Evolutionary conservation across 2,888 invertebrate genomes (phyloP), one percentile per base, ranked within the genome.

Genomic region (Steromphala cineraria): DNA sequence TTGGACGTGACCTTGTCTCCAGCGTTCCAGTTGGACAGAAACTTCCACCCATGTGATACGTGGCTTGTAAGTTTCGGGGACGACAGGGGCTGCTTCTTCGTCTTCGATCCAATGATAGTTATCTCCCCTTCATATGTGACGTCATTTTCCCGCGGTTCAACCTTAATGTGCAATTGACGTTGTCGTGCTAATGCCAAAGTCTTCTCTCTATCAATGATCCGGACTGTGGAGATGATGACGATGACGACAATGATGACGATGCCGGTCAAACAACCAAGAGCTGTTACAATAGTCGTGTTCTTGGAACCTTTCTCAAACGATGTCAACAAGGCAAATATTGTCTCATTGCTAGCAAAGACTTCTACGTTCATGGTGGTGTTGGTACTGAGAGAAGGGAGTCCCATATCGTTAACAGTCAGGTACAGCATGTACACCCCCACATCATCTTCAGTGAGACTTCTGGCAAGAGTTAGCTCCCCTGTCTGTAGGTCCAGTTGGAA

Each of bases 241-340:
- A 76, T n/a, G 15, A 76, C 76, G 28, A 53, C 53, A n/a, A 76
- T 24, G 53, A 55, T 55, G 19, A 76, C 55, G 31, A 76, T 17
- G 53, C 76, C 76, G 3, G 76, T 76, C 17, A 76, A 17, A 55
- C 53, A 53, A 17, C 76, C 76, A 28, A 76, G 24, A 7, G 36
- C 55, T 19, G 53, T 76, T 53, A 55, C 76, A 13, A 76, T 76
- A n/a, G 76, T 76, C 31, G 76, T 76, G 31, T 76, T 76, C 36
- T 40, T 71, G 2, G 19, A 19, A 1, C 56, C 21, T 15, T 53
- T 76, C 55, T 55, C 55, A n/a, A n/a, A 19, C 21, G 21, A 21
- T n/a, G 55, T 55, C 17, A 53, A 7, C 53, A 53, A 36, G 10
- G 76, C 53, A 17, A 55, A 24, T 36, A 76, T 36, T 10, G 76